Evolutionary conservation across 1,140 invertebrate species (phyloP).

Genomic region (Pinna nobilis): DNA sequence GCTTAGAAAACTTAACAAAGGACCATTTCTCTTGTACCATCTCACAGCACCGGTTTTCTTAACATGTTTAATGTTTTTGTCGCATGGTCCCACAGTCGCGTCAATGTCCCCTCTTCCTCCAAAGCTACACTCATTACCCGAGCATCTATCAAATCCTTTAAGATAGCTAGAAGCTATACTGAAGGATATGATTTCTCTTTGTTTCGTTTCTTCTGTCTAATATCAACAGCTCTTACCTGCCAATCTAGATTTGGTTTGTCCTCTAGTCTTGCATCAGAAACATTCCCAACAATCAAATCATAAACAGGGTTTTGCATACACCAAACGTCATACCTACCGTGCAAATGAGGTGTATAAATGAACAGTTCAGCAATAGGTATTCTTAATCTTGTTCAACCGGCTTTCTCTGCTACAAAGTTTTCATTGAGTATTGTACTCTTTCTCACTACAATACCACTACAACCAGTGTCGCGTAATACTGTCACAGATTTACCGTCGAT

Average conservation of each 20-base stretch:
- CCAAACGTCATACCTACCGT: conserved; percentile 2
- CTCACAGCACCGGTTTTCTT: background rate
- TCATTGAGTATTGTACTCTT: no score
- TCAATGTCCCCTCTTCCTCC: background rate
- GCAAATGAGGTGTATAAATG: conserved; percentile 1
- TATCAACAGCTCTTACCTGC: conserved; percentile 9
- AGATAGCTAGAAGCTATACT: background rate
- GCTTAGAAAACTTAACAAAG: background rate
- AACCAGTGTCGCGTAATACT: no score
- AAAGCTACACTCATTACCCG: background rate
- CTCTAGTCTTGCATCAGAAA: background rate
- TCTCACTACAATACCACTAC: no score
- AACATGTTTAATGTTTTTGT: background rate
- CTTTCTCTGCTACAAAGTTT: no score
- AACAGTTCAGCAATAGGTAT: background rate
- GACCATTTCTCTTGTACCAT: background rate
- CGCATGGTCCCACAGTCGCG: no score
- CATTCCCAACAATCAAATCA: conserved; percentile 20
- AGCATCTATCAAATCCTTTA: background rate
- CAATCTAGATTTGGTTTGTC: background rate
- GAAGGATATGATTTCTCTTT: background rate
- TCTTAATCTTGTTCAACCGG: no score
- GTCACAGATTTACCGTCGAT: no score
- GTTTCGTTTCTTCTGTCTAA: background rate
- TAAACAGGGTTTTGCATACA: conserved; percentile 10